phyloP scores from a whole-genome alignment of 1,140 invertebrate species.

The Dendrolimus punctatus region DNA sequence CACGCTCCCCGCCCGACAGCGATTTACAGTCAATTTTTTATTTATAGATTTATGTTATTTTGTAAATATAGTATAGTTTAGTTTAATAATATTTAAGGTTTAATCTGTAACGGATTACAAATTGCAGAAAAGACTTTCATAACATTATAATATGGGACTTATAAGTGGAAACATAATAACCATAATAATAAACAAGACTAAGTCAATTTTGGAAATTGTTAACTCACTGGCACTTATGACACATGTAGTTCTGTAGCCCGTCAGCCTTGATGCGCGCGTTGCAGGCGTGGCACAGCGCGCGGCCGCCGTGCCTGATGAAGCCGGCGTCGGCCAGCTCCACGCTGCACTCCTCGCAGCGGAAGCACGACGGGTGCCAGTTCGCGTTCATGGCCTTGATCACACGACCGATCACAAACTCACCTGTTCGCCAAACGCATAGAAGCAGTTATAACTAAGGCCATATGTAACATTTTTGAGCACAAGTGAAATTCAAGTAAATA shows the following conservation, averaged over 20 bases:
- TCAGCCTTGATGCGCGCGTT: slow-evolving; percentile 96
- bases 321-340: slow-evolving; percentile 95
- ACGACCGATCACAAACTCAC: slow-evolving; percentile 96
- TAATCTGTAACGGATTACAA: no score
- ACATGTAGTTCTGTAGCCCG: slow-evolving; percentile 97
- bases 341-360: slow-evolving; percentile 94
- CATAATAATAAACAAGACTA: not conserved
- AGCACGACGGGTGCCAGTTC: slow-evolving; percentile 98
- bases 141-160: no score
- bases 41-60: no score
- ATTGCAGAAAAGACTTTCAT: no score
- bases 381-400: slow-evolving; percentile 99
- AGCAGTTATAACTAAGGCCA: not conserved
- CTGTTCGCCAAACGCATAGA: slow-evolving; percentile 55
- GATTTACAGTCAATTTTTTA: no score
- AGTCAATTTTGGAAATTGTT: slow-evolving; percentile 4
- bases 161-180: no score
- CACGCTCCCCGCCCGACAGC: no score
- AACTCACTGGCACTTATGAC: slow-evolving; percentile 98
- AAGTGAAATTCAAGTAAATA: no score
- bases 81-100: no score
- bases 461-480: not conserved
- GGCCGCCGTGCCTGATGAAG: slow-evolving; percentile 94
- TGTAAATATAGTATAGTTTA: no score
- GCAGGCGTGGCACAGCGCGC: slow-evolving; percentile 97